A percentile compares a stretch with the other conserved stretches of the same genome.
Conservation (phyloP, 2,888 invertebrate genomes). For the Drosophila aldrichi region DNA sequence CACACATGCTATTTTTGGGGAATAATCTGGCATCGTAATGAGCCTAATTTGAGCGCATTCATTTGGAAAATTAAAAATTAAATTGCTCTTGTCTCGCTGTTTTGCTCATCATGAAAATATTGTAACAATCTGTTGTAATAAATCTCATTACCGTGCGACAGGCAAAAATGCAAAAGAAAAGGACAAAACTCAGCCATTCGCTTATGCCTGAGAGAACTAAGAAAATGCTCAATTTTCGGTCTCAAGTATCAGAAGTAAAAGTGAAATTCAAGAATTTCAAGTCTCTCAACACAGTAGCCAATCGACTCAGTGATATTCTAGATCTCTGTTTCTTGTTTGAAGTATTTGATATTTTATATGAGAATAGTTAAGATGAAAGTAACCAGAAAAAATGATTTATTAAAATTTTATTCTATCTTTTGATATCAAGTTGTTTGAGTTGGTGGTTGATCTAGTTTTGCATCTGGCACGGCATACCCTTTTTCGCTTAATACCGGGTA, state of each 20-base stretch:
- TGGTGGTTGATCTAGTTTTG: too few species aligned
- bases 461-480: background rate
- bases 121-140: conserved; percentile 66
- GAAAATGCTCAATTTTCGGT: conserved; percentile 15
- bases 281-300: background rate
- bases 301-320: background rate
- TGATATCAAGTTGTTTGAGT: background rate
- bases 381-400: background rate
- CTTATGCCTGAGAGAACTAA: conserved; percentile 25
- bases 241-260: conserved; percentile 2
- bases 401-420: background rate
- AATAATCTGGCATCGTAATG: conserved; percentile 67
- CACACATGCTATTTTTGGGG: conserved; percentile 41
- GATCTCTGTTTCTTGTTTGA: background rate
- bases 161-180: conserved; percentile 4
- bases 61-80: conserved; percentile 81
- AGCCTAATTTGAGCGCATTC: conserved; percentile 79
- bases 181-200: conserved; percentile 3
- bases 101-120: conserved; percentile 39
- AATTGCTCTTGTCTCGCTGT: conserved; percentile 75
- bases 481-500: background rate
- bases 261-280: background rate
- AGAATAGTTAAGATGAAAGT: background rate
- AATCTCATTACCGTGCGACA: conserved; percentile 69
- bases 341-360: background rate